phyloP scores from a whole-genome alignment of 2,797 vertebrate genomes.

The Sebastes kiyomatsui region DNA sequence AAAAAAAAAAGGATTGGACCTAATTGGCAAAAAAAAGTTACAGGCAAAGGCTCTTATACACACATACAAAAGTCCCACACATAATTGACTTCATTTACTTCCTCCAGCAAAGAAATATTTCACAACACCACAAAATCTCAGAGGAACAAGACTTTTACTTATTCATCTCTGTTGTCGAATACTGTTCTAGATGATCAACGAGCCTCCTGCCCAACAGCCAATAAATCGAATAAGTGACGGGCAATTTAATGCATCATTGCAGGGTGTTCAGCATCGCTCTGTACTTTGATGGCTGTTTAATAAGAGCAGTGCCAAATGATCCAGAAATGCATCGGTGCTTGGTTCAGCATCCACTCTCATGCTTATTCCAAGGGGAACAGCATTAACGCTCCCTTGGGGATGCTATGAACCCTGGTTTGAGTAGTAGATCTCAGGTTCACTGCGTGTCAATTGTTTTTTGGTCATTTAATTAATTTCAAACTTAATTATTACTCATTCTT shows the following conservation, averaged over 20 bases:
- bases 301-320: neutral
- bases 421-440: neutral
- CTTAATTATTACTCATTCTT: neutral
- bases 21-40: neutral
- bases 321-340: neutral
- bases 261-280: neutral
- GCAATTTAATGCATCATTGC: constrained; percentile 21
- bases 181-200: constrained; percentile 49
- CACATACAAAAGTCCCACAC: too few species aligned
- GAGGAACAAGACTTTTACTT: constrained; percentile 17
- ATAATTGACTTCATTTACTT: neutral
- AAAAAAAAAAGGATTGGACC: neutral
- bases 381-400: neutral
- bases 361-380: neutral
- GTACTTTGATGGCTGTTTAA: constrained; percentile 25
- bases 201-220: constrained; percentile 19
- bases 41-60: neutral
- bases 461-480: neutral
- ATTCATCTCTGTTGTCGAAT: constrained; percentile 13
- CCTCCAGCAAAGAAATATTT: neutral
- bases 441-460: neutral
- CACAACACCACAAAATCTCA: neutral
- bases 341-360: neutral
- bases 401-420: neutral
- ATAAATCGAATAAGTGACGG: constrained; percentile 35